Conservation (phyloP, 2,888 invertebrate species). For the Idaea aversata region DNA sequence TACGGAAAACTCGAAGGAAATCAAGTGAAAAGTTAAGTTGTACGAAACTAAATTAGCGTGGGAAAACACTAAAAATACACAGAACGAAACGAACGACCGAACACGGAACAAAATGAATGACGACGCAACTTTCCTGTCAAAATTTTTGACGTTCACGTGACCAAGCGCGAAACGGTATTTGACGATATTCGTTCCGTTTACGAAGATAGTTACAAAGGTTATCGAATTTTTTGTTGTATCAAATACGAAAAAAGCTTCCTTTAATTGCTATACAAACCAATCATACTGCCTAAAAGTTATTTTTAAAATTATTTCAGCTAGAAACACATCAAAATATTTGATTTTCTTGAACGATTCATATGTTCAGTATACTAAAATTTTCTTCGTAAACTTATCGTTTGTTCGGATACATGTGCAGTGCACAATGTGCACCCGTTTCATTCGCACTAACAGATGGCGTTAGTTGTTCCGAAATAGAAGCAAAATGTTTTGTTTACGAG, state of each 20-base stretch:
- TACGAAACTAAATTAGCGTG: conserved; percentile 38
- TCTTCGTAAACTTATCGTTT: conserved; percentile 14
- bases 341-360: not conserved
- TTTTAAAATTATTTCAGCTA: not conserved
- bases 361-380: not conserved
- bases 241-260: not conserved
- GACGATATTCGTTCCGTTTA: conserved; percentile 14
- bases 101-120: conserved; percentile 39
- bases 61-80: conserved; percentile 45
- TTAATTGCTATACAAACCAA: too few species aligned
- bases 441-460: conserved; percentile 39
- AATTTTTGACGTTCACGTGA: conserved; percentile 22
- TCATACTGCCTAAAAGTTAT: too few species aligned
- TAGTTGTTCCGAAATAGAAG: conserved; percentile 25
- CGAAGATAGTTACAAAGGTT: conserved; percentile 9
- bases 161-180: conserved; percentile 5
- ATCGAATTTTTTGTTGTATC: not conserved
- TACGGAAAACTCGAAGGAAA: not conserved
- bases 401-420: conserved; percentile 19
- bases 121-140: conserved; percentile 27
- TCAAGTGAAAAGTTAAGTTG: not conserved
- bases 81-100: conserved; percentile 31
- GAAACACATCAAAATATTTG: too few species aligned
- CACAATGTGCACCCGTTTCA: not conserved
- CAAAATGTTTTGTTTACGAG: not conserved